Evolutionary conservation across 2,113 vertebrate genomes (phyloP).

Genomic region (Amblyopsis rosae): DNA sequence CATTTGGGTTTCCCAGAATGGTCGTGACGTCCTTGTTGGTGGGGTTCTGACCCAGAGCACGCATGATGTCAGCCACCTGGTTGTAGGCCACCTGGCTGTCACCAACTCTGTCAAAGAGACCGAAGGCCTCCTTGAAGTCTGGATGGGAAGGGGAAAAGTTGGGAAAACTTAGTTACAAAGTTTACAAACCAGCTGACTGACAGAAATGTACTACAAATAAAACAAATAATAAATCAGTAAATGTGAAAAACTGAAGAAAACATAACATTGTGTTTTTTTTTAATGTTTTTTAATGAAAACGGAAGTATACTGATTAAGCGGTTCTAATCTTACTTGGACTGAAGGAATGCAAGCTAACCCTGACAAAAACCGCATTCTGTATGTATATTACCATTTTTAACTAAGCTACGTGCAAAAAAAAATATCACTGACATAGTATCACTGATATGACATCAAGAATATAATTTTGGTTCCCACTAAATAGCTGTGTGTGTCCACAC

Average conservation of each 20-base stretch:
- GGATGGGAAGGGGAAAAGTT: constrained; percentile 21
- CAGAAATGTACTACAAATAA: too few species aligned
- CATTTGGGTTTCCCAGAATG: constrained; percentile 87
- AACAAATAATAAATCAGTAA: too few species aligned
- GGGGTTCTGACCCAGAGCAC: constrained; percentile 96
- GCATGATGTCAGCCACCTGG: constrained; percentile 94
- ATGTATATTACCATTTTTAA: not conserved
- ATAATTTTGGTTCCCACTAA: not conserved
- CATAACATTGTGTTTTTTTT: too few species aligned
- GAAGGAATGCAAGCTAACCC: not conserved
- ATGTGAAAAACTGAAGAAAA: too few species aligned
- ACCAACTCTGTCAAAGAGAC: constrained; percentile 97
- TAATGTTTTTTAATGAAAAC: too few species aligned
- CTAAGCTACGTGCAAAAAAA: not conserved
- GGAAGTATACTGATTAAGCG: too few species aligned
- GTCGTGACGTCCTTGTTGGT: constrained; percentile 88
- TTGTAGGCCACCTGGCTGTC: constrained; percentile 87
- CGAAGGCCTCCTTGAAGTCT: constrained; percentile 99
- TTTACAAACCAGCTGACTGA: not conserved
- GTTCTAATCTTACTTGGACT: too few species aligned
- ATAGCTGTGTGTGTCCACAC: not conserved
- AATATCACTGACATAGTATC: too few species aligned
- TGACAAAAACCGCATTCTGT: not conserved
- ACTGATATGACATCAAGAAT: not conserved
- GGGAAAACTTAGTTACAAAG: constrained; percentile 16